phyloP scores from a whole-genome alignment of 2,113 vertebrate species.

The Nyctibius bracteatus region DNA sequence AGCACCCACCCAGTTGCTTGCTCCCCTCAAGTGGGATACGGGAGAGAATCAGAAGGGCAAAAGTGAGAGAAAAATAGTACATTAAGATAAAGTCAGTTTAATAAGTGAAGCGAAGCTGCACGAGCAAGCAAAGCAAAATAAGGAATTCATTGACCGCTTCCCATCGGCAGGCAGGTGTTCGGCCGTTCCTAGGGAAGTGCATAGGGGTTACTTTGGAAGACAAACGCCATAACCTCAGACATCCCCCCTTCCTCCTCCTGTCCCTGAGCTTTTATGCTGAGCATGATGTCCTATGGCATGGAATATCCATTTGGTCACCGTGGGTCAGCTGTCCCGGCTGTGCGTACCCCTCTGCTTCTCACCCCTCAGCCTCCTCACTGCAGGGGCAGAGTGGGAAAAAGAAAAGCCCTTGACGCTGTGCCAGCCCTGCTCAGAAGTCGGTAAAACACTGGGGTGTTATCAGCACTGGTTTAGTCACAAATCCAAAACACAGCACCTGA shows the following conservation, averaged over 20 bases:
- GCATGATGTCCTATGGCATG: not conserved
- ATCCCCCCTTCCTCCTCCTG: not conserved
- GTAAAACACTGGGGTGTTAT: not conserved
- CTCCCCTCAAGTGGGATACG: not conserved
- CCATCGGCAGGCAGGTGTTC: not conserved
- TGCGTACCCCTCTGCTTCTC: not conserved
- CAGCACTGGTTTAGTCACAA: not conserved
- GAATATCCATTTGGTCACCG: not conserved
- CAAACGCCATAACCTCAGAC: not conserved
- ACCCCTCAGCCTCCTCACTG: fast-evolving
- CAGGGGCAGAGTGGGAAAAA: not conserved
- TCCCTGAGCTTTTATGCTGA: not conserved
- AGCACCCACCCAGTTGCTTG: fast-evolving
- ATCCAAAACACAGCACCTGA: not conserved
- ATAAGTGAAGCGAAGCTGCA: not conserved
- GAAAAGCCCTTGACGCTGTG: not conserved
- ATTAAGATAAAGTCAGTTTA: not conserved
- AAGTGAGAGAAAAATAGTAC: not conserved
- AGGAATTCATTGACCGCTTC: not conserved
- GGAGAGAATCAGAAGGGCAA: not conserved
- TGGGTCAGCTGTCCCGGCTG: not conserved
- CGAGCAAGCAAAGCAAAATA: not conserved
- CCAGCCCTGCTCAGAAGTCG: not conserved
- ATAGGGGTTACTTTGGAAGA: not conserved
- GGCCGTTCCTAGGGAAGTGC: fast-evolving